Evolutionary conservation across 2,113 vertebrate genomes (phyloP).

Genomic region (Dicrurus megarhynchus): DNA sequence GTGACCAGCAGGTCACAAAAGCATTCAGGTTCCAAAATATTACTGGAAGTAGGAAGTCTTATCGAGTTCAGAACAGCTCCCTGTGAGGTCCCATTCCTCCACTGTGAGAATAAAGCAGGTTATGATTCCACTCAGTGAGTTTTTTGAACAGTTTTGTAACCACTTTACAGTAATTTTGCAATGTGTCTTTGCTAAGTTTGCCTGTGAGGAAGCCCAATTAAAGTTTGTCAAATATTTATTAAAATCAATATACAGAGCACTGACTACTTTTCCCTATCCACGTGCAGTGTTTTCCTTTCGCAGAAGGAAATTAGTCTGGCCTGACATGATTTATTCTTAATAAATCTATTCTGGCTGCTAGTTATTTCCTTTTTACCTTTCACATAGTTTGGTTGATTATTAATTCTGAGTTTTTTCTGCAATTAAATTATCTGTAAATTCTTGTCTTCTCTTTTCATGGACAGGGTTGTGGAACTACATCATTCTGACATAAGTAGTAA

Average conservation of each 20-base stretch:
- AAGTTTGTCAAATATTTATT: not conserved
- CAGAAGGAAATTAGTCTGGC: not conserved
- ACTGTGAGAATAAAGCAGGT: not conserved
- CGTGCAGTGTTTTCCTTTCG: not conserved
- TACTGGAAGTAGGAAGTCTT: not conserved
- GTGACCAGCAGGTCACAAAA: not conserved
- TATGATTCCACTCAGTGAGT: not conserved
- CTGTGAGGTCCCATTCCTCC: not conserved
- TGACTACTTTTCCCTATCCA: not conserved
- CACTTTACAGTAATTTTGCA: not conserved
- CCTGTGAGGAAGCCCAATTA: not conserved
- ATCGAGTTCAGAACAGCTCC: not conserved
- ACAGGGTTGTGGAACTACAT: not conserved
- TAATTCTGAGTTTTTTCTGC: not conserved
- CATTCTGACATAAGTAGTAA: not conserved
- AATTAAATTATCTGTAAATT: not conserved
- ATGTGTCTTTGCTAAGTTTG: not conserved
- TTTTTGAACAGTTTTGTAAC: not conserved
- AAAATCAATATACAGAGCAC: not conserved
- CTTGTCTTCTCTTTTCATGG: not conserved
- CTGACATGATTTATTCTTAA: constrained; percentile 18
- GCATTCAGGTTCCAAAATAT: not conserved
- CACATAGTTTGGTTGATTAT: not conserved
- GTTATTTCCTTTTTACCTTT: not conserved
- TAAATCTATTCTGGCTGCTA: not conserved